A percentile compares a stretch with the other conserved stretches of the same genome.
phyloP scores from a whole-genome alignment of 2,113 vertebrate genomes.

The Noturus placidus region DNA sequence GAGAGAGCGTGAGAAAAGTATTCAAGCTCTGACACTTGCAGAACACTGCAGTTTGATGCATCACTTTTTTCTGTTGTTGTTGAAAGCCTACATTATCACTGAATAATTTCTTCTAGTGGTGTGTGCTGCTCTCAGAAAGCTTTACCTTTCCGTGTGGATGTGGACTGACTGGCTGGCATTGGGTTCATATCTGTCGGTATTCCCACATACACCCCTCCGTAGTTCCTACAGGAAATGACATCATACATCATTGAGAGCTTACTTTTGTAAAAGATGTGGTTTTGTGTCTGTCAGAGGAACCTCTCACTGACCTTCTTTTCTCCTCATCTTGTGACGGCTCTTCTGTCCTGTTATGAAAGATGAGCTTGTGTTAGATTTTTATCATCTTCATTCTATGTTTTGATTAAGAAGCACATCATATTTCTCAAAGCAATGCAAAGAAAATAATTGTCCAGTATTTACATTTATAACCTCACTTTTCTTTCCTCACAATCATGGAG shows the following conservation, averaged over 20 bases:
- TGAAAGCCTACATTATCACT: background rate
- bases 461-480: background rate
- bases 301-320: slow-evolving; percentile 81
- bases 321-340: slow-evolving; percentile 86
- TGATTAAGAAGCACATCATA: background rate
- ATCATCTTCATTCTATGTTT: background rate
- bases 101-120: background rate
- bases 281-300: background rate
- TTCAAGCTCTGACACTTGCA: background rate
- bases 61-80: background rate
- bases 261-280: background rate
- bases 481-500: background rate
- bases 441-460: background rate
- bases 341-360: slow-evolving; percentile 83
- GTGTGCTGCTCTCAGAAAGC: background rate
- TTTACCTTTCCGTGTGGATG: slow-evolving; percentile 83
- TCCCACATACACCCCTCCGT: slow-evolving; percentile 92
- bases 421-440: background rate
- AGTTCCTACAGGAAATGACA: slow-evolving; percentile 79
- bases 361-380: slow-evolving; percentile 53
- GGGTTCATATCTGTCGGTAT: slow-evolving; percentile 79
- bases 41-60: background rate
- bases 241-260: background rate
- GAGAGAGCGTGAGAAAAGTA: background rate
- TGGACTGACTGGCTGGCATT: slow-evolving; percentile 81